These are phyloP conservation scores for Fragum whitleyi DNA, from an alignment of 2,888 invertebrate genomes.

Conservation along the genomic window DNA sequence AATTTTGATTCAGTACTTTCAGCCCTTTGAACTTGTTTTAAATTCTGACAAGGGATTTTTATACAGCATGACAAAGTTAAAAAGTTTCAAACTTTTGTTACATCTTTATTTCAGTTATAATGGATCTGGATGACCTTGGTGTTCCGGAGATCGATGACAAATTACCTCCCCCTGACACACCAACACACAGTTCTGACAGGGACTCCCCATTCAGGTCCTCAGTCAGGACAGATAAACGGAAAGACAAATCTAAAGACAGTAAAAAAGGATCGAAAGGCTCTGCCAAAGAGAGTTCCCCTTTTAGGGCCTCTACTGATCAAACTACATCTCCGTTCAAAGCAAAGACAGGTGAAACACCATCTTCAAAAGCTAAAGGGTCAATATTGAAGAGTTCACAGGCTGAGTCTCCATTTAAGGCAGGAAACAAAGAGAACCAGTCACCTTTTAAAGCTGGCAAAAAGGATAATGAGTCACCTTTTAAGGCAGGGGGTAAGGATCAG, in stretches of 20 bases:
- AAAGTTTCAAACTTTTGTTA: no score
- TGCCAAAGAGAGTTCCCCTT: constrained; percentile 32
- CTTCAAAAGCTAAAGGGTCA: constrained; percentile 25
- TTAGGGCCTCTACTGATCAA: constrained; percentile 40
- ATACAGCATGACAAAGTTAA: no score
- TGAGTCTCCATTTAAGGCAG: constrained; percentile 53
- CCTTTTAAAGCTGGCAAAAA: constrained; percentile 48
- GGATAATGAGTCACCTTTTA: constrained; percentile 51
- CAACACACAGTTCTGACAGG: constrained; percentile 21
- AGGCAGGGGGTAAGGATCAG: constrained; percentile 34
- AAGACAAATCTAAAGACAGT: constrained; percentile 21
- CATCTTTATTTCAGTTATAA: constrained; percentile 63
- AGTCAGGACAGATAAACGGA: constrained; percentile 42
- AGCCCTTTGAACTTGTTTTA: no score
- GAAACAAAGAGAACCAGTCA: constrained; percentile 36
- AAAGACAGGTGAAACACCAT: constrained; percentile 12
- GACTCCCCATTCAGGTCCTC: constrained; percentile 54
- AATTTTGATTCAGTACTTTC: no score
- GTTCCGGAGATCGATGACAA: constrained; percentile 45
- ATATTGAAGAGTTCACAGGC: neutral
- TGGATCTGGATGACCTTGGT: constrained; percentile 65
- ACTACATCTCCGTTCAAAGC: constrained; percentile 34
- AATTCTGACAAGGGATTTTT: no score
- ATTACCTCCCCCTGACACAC: constrained; percentile 33
- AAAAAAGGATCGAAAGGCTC: constrained; percentile 27